phyloP scores from a whole-genome alignment of 2,113 vertebrate genomes.

The Hyperoodon ampullatus region DNA sequence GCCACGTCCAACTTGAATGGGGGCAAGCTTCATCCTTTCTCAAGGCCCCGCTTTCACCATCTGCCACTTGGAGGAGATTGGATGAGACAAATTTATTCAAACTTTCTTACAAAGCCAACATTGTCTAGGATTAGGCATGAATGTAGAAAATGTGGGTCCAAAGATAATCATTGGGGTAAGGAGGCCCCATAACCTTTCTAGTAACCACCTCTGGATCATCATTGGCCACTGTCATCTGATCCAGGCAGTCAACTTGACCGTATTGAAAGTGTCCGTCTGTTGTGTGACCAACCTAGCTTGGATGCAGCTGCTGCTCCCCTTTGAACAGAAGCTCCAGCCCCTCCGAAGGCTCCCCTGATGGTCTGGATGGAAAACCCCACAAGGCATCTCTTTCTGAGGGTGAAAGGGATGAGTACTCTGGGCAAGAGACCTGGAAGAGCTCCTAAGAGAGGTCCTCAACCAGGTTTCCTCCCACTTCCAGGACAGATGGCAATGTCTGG shows the following conservation, averaged over 20 bases:
- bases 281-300: slow-evolving; percentile 86
- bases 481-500: background rate
- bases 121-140: background rate
- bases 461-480: fast-evolving
- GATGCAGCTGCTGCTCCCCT: slow-evolving; percentile 88
- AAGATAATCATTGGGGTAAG: slow-evolving; percentile 83
- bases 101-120: background rate
- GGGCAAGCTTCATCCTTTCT: background rate
- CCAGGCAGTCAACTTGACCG: slow-evolving; percentile 79
- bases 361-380: slow-evolving; percentile 78
- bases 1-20: background rate
- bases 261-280: slow-evolving; percentile 90
- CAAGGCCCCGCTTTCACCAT: too few relatives aligned
- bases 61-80: background rate
- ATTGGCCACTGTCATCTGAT: slow-evolving; percentile 84
- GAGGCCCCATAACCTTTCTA: slow-evolving; percentile 83
- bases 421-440: background rate
- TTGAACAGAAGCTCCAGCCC: slow-evolving; percentile 86
- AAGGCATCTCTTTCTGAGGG: slow-evolving; percentile 51
- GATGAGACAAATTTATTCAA: background rate
- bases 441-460: background rate
- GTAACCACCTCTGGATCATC: slow-evolving; percentile 86
- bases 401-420: background rate
- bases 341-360: slow-evolving; percentile 87
- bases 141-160: slow-evolving; percentile 77